Evolutionary conservation across 1,140 invertebrate genomes (phyloP).

Genomic region (Pararge aegeria): DNA sequence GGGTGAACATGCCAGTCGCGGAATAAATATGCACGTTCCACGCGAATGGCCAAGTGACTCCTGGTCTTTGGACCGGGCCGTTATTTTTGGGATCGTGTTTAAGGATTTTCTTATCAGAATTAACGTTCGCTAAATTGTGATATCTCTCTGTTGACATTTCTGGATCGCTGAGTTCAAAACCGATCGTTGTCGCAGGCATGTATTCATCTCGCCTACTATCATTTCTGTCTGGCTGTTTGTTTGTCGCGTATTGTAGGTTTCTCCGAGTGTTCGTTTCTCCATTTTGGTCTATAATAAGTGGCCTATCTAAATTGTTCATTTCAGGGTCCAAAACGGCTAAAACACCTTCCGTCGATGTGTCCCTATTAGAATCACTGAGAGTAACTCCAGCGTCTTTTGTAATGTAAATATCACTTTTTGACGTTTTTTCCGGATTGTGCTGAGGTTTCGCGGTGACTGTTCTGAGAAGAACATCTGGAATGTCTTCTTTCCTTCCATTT

Average conservation of each 20-base stretch:
- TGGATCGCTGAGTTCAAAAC: constrained; percentile 70
- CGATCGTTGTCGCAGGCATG: constrained; percentile 65
- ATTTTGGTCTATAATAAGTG: constrained; percentile 71
- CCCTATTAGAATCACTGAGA: constrained; percentile 61
- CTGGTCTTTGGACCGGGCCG: constrained; percentile 58
- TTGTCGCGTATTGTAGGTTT: constrained; percentile 75
- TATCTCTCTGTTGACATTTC: constrained; percentile 77
- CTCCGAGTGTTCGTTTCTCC: constrained; percentile 76
- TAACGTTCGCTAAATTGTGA: constrained; percentile 75
- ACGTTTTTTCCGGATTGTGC: constrained; percentile 65
- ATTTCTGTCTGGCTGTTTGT: constrained; percentile 57
- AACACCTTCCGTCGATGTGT: constrained; percentile 72
- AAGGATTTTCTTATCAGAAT: constrained; percentile 71
- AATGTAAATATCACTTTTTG: constrained; percentile 63
- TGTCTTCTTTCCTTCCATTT: constrained; percentile 89
- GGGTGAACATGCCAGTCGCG: constrained; percentile 89
- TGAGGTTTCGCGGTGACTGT: constrained; percentile 84
- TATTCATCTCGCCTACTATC: constrained; percentile 61
- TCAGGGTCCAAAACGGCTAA: constrained; percentile 75
- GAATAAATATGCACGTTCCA: constrained; percentile 95
- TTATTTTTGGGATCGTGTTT: constrained; percentile 65
- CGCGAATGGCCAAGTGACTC: constrained; percentile 87
- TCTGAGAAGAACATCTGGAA: constrained; percentile 85
- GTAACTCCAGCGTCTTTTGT: constrained; percentile 71
- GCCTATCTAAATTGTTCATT: constrained; percentile 79